phyloP scores from a whole-genome alignment of 2,797 vertebrate species.

The Acomys russatus region DNA sequence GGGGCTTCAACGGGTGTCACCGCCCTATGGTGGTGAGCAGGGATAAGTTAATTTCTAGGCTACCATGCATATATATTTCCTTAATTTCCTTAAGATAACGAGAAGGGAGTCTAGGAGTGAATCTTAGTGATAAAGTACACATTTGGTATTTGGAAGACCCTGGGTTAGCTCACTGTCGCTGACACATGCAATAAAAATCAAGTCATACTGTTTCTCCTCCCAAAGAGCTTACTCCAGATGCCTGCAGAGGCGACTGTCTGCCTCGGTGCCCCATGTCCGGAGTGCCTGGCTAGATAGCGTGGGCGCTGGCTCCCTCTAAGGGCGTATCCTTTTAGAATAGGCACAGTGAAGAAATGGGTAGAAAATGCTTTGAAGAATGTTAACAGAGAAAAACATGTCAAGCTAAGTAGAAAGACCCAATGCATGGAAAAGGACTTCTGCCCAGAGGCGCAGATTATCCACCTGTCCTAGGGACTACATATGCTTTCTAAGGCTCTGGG shows the following conservation, averaged over 20 bases:
- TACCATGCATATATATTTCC: not conserved
- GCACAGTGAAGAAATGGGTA: conserved; percentile 24
- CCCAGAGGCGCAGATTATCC: conserved; percentile 21
- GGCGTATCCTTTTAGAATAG: conserved; percentile 8
- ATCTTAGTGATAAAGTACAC: rapidly evolving
- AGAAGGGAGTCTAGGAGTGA: rapidly evolving
- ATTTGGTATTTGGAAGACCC: too few species aligned
- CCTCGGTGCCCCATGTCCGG: not conserved
- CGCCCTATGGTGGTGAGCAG: not conserved
- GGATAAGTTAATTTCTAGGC: not conserved
- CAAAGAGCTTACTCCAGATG: conserved; percentile 9
- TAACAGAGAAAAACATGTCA: not conserved
- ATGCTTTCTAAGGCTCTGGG: conserved; percentile 30
- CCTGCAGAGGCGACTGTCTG: not conserved
- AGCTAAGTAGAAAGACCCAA: conserved; percentile 32
- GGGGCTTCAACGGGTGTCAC: not conserved
- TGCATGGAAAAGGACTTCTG: conserved; percentile 15
- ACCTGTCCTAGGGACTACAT: conserved; percentile 50
- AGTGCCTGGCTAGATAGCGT: not conserved
- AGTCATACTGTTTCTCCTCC: not conserved
- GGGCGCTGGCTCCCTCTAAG: conserved; percentile 1
- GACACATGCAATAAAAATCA: not conserved
- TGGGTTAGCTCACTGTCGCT: not conserved
- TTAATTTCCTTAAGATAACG: conserved; percentile 36
- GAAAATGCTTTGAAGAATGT: conserved; percentile 20